These are phyloP conservation scores for Mechanitis messenoides DNA, from an alignment of 2,888 invertebrate species.

Conservation along the genomic window DNA sequence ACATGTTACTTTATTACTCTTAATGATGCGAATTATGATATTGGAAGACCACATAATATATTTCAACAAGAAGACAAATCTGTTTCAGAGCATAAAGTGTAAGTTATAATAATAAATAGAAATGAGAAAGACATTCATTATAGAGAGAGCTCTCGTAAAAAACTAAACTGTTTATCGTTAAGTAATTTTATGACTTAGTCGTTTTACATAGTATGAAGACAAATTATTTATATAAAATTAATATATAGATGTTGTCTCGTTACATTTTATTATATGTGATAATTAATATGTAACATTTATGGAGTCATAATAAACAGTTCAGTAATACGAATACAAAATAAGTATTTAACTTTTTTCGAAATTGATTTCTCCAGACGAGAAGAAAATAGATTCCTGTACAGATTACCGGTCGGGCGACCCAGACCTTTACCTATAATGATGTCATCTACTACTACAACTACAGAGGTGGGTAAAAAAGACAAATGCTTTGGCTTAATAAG, in stretches of 20 bases:
- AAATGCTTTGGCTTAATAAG: background rate
- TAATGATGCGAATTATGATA: constrained; percentile 36
- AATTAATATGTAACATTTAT: too few species aligned
- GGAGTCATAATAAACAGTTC: too few species aligned
- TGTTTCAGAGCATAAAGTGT: constrained; percentile 50
- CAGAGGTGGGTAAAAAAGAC: constrained; percentile 26
- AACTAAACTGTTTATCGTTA: too few species aligned
- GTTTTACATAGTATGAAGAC: too few species aligned
- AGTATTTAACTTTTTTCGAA: too few species aligned
- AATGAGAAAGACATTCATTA: background rate
- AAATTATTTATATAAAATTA: too few species aligned
- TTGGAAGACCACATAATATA: constrained; percentile 39
- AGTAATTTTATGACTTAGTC: too few species aligned
- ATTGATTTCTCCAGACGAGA: constrained; percentile 40
- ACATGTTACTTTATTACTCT: constrained; percentile 49
- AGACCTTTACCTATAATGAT: constrained; percentile 43
- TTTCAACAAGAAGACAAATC: constrained; percentile 57
- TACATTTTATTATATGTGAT: too few species aligned
- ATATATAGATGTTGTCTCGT: too few species aligned
- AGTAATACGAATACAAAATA: too few species aligned
- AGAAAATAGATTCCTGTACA: constrained; percentile 48
- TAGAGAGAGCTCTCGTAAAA: too few species aligned
- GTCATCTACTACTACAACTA: constrained; percentile 29
- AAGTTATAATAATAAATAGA: constrained; percentile 32
- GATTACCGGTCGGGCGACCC: constrained; percentile 46